Evolutionary conservation across 2,888 invertebrate species (phyloP).

Genomic region (Tridacna crocea): DNA sequence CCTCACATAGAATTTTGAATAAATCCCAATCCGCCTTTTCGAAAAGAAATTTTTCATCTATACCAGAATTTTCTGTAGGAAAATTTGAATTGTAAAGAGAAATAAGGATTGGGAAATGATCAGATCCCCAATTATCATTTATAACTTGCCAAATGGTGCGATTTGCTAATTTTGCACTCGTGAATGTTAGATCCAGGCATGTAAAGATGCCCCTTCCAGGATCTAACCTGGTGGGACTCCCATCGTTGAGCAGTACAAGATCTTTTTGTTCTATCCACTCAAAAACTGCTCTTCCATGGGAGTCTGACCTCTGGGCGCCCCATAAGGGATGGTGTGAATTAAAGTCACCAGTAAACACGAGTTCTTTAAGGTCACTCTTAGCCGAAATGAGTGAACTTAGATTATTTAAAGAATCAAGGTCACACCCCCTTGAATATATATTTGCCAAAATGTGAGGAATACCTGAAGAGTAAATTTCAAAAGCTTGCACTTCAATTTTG

Average conservation of each 20-base stretch:
- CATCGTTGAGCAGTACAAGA: constrained; percentile 1
- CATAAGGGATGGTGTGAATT: background rate
- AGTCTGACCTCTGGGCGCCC: background rate
- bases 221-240: background rate
- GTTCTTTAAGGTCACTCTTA: background rate
- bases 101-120: background rate
- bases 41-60: constrained; percentile 3
- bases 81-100: too few relatives aligned
- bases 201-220: background rate
- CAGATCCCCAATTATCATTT: background rate
- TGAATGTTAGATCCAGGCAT: background rate
- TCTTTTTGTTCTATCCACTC: background rate
- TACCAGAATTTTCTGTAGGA: background rate
- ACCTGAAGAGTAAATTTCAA: background rate
- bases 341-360: constrained; percentile 23
- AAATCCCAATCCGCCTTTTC: constrained; percentile 13
- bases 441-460: background rate
- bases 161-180: background rate
- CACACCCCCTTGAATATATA: constrained; percentile 11
- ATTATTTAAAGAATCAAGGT: constrained; percentile 9
- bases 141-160: background rate
- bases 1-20: constrained; percentile 10
- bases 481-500: background rate
- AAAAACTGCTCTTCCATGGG: background rate
- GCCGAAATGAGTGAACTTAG: background rate